These are phyloP conservation scores for Sphaerophoria taeniata DNA, from an alignment of 2,888 invertebrate genomes.

Conservation along the genomic window DNA sequence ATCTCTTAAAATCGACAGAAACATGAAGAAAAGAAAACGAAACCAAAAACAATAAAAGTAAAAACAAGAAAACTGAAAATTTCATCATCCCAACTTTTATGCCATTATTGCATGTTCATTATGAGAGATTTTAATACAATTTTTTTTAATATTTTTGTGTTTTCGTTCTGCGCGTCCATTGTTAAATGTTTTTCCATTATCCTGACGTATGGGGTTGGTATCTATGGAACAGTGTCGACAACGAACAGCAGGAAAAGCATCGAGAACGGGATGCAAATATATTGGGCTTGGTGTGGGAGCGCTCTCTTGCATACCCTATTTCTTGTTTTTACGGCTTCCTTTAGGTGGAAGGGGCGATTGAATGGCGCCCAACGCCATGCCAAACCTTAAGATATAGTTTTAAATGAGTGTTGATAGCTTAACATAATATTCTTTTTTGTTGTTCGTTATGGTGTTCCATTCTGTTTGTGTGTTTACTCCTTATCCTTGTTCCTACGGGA, in stretches of 20 bases:
- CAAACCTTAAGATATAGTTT: constrained; percentile 19
- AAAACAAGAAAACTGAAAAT: constrained; percentile 17
- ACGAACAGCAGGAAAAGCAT: background rate
- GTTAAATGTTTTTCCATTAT: constrained; percentile 44
- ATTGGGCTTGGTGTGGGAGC: constrained; percentile 20
- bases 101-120: constrained; percentile 71
- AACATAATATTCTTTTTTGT: constrained; percentile 11
- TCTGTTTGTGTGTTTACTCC: constrained; percentile 9
- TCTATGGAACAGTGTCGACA: constrained; percentile 51
- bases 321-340: constrained; percentile 43
- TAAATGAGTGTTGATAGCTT: constrained; percentile 39
- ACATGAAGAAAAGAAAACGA: background rate
- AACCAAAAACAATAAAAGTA: background rate
- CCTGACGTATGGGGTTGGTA: constrained; percentile 30
- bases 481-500: constrained; percentile 50
- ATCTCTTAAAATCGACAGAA: constrained; percentile 7
- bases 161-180: constrained; percentile 42
- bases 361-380: constrained; percentile 12
- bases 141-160: background rate
- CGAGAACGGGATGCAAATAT: background rate
- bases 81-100: constrained; percentile 66
- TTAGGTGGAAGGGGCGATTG: constrained; percentile 9
- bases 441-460: background rate
- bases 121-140: constrained; percentile 28
- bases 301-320: constrained; percentile 14